Conservation (phyloP, 2,888 invertebrate genomes). For the Masnerella sp. region DNA sequence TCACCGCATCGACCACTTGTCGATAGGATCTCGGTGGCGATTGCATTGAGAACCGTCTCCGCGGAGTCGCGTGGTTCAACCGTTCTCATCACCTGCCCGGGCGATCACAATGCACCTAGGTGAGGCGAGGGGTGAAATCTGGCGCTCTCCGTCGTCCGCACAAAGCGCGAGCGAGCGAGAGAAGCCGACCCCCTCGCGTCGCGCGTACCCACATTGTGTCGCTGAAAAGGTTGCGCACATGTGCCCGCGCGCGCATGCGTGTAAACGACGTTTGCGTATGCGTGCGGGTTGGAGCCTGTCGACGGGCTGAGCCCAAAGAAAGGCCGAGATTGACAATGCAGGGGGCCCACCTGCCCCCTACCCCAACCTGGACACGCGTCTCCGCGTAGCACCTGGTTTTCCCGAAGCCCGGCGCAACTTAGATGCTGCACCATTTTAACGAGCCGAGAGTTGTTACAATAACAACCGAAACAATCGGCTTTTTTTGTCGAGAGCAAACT, state of each 20-base stretch:
- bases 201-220: slow-evolving; percentile 74
- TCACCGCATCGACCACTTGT: slow-evolving; percentile 54
- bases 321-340: slow-evolving; percentile 77
- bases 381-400: slow-evolving; percentile 68
- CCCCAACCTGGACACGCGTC: slow-evolving; percentile 76
- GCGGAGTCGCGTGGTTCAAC: slow-evolving; percentile 76
- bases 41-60: slow-evolving; percentile 68
- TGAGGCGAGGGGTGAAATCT: slow-evolving; percentile 68
- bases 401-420: slow-evolving; percentile 41
- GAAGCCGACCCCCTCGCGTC: slow-evolving; percentile 65
- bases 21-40: slow-evolving; percentile 42
- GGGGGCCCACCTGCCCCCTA: slow-evolving; percentile 77
- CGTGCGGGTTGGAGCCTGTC: slow-evolving; percentile 52
- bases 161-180: slow-evolving; percentile 40
- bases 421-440: slow-evolving; percentile 41
- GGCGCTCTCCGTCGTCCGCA: slow-evolving; percentile 60
- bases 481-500: neutral
- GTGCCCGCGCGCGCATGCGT: slow-evolving; percentile 14
- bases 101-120: slow-evolving; percentile 73
- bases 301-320: slow-evolving; percentile 64
- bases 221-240: slow-evolving; percentile 59
- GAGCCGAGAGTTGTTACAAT: slow-evolving; percentile 33
- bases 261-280: slow-evolving; percentile 41
- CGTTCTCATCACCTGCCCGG: slow-evolving; percentile 77
- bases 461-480: slow-evolving; percentile 28